These are phyloP conservation scores for Propsilocerus akamusi DNA, from an alignment of 1,140 invertebrate genomes.

Conservation along the genomic window DNA sequence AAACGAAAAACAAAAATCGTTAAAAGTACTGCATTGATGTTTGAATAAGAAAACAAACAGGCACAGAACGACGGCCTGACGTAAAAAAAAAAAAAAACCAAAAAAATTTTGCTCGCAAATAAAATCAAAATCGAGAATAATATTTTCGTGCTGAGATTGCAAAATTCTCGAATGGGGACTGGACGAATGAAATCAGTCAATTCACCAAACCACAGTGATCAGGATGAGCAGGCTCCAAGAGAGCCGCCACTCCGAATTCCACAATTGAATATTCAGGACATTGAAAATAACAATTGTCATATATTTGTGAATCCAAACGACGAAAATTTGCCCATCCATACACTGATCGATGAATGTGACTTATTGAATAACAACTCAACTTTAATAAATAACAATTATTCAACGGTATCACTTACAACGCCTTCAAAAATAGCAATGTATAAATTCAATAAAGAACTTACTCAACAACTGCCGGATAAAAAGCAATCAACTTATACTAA, in stretches of 20 bases:
- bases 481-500: not conserved
- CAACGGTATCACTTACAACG: not conserved
- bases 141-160: too few relatives aligned
- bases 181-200: not conserved
- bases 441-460: not conserved
- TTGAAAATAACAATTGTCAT: not conserved
- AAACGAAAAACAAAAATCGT: not conserved
- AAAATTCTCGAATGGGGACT: not conserved
- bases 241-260: not conserved
- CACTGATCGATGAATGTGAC: not conserved
- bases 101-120: too few relatives aligned
- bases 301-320: not conserved
- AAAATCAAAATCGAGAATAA: too few relatives aligned
- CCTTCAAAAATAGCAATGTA: not conserved
- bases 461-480: not conserved
- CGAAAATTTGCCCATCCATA: not conserved
- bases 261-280: not conserved
- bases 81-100: not conserved
- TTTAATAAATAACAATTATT: not conserved
- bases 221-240: not conserved
- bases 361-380: not conserved
- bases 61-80: not conserved
- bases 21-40: constrained; percentile 4
- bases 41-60: not conserved
- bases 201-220: not conserved